Evolutionary conservation across 2,888 invertebrate species (phyloP).

Genomic region (Aelia acuminata): DNA sequence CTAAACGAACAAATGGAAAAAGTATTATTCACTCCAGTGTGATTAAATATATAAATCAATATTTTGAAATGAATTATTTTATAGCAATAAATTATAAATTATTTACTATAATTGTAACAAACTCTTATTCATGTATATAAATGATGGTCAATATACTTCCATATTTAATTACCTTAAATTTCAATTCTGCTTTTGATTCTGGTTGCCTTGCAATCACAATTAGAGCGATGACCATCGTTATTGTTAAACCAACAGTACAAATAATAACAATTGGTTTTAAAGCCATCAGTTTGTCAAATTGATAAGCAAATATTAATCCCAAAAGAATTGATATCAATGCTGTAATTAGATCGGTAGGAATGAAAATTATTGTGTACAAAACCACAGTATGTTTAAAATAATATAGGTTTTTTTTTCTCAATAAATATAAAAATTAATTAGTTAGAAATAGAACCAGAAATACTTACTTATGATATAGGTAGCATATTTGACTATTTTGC

Average conservation of each 20-base stretch:
- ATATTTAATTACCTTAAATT: conserved; percentile 77
- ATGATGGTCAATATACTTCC: background rate
- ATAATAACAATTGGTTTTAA: conserved; percentile 50
- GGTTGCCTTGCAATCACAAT: conserved; percentile 73
- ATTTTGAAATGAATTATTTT: too few relatives aligned
- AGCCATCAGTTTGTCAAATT: conserved; percentile 45
- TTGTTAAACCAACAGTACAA: background rate
- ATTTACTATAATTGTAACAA: too few relatives aligned
- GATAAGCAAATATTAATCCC: conserved; percentile 61
- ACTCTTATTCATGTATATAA: background rate
- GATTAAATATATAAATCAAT: too few relatives aligned
- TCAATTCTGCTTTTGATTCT: conserved; percentile 73
- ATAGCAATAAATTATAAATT: too few relatives aligned
- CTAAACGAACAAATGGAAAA: too few relatives aligned
- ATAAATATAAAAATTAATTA: background rate
- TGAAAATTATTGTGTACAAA: background rate
- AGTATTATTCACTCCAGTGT: too few relatives aligned
- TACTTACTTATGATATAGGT: conserved; percentile 57
- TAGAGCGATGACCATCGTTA: conserved; percentile 30
- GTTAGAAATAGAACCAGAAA: background rate
- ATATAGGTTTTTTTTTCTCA: background rate
- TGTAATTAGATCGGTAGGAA: background rate
- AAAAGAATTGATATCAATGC: conserved; percentile 58
- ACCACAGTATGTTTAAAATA: background rate
- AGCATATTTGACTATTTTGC: conserved; percentile 57